These are phyloP conservation scores for Origma solitaria DNA, from an alignment of 2,113 vertebrate species.

Conservation along the genomic window DNA sequence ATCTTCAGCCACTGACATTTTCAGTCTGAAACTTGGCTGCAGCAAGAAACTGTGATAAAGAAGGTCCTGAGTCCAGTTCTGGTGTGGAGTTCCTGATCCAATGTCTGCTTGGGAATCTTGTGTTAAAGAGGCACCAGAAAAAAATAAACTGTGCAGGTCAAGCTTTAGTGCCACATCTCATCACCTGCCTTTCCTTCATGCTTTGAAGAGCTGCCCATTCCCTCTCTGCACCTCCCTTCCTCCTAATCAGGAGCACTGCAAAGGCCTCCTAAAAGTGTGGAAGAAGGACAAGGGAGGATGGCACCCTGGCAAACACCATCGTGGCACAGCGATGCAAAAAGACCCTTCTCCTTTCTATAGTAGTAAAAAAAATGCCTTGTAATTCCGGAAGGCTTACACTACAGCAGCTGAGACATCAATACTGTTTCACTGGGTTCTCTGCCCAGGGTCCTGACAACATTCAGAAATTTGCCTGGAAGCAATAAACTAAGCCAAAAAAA, in stretches of 20 bases:
- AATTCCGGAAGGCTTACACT: not conserved
- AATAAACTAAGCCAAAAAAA: not conserved
- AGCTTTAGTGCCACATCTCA: not conserved
- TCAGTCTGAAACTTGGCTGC: not conserved
- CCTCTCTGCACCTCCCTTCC: not conserved
- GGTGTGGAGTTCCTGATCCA: rapidly evolving
- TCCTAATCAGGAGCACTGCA: not conserved
- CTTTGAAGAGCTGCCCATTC: not conserved
- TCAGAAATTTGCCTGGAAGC: not conserved
- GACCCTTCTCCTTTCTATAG: not conserved
- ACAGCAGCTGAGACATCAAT: not conserved
- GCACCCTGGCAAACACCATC: not conserved
- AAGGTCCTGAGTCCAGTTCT: not conserved
- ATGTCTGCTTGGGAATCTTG: not conserved
- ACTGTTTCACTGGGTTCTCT: not conserved
- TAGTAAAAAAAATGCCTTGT: not conserved
- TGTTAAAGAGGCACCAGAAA: not conserved
- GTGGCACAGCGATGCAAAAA: not conserved
- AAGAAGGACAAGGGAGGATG: not conserved
- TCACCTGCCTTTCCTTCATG: not conserved
- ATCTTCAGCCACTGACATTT: not conserved
- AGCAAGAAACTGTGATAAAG: not conserved
- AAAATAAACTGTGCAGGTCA: not conserved
- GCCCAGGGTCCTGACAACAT: not conserved
- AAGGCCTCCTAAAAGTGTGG: not conserved